A percentile compares a stretch with the other conserved stretches of the same genome.
Conservation (phyloP, 2,888 invertebrate species). For the Escarpia spicata region DNA sequence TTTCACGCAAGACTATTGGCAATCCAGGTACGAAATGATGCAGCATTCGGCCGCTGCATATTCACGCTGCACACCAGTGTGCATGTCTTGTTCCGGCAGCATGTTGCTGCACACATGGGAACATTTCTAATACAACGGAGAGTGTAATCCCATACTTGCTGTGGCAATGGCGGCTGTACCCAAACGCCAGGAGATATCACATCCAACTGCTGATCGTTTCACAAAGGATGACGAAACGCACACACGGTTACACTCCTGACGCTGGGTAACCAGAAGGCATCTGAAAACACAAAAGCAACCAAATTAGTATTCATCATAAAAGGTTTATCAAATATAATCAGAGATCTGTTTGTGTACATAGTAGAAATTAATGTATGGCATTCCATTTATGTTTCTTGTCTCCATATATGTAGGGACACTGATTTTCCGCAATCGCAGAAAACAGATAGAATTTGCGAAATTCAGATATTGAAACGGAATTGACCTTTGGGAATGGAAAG, state of each 20-base stretch:
- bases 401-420: too few species aligned
- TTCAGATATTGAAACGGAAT: too few species aligned
- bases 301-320: neutral
- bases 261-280: neutral
- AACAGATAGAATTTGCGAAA: too few species aligned
- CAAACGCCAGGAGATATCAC: slow-evolving; percentile 5
- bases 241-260: neutral
- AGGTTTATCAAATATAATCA: neutral
- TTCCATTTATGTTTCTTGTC: neutral
- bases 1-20: neutral
- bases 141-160: neutral
- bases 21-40: slow-evolving; percentile 1
- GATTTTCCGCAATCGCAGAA: too few species aligned
- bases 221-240: neutral
- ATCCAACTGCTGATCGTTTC: neutral
- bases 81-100: slow-evolving; percentile 7
- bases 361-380: neutral
- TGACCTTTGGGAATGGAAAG: too few species aligned
- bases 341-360: neutral
- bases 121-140: neutral
- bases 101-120: neutral
- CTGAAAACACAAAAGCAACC: neutral
- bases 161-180: neutral
- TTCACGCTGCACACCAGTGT: neutral
- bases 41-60: neutral